These are phyloP conservation scores for Salminus brasiliensis DNA, from an alignment of 2,113 vertebrate species.

Conservation along the genomic window DNA sequence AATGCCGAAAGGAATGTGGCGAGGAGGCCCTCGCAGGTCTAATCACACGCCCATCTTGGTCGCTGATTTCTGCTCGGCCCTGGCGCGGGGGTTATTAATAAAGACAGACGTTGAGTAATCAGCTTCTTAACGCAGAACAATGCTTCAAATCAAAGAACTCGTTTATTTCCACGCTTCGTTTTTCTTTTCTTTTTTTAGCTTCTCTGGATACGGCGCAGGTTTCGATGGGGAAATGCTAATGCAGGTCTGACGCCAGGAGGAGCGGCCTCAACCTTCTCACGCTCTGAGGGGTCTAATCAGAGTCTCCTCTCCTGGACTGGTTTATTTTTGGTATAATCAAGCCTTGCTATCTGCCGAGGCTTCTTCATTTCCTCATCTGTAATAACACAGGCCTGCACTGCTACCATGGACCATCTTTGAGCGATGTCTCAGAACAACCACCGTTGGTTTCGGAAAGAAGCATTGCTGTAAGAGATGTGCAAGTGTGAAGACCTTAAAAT, in stretches of 20 bases:
- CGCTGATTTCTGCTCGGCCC: conserved; percentile 54
- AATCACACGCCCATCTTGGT: conserved; percentile 68
- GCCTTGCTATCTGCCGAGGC: conserved; percentile 10
- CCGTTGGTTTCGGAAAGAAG: no score
- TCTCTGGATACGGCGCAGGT: background rate
- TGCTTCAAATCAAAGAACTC: conserved; percentile 52
- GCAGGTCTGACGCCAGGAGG: conserved; percentile 3
- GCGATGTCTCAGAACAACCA: no score
- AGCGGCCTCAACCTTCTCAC: background rate
- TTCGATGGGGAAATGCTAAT: conserved; percentile 34
- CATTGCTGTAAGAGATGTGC: no score
- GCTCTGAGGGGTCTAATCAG: conserved; percentile 10
- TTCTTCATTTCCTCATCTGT: background rate
- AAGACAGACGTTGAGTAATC: conserved; percentile 56
- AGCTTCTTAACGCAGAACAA: conserved; percentile 47
- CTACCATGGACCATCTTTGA: no score
- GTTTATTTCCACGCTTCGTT: conserved; percentile 17
- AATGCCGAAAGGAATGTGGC: background rate
- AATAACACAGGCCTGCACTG: no score
- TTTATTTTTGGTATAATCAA: conserved; percentile 28
- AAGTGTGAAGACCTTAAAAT: no score
- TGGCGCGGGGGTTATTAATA: conserved; percentile 61
- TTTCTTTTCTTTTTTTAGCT: background rate
- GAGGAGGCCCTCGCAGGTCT: conserved; percentile 62
- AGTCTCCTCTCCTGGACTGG: background rate